phyloP scores from a whole-genome alignment of 1,140 invertebrate genomes.

The Medauroidea extradentata region DNA sequence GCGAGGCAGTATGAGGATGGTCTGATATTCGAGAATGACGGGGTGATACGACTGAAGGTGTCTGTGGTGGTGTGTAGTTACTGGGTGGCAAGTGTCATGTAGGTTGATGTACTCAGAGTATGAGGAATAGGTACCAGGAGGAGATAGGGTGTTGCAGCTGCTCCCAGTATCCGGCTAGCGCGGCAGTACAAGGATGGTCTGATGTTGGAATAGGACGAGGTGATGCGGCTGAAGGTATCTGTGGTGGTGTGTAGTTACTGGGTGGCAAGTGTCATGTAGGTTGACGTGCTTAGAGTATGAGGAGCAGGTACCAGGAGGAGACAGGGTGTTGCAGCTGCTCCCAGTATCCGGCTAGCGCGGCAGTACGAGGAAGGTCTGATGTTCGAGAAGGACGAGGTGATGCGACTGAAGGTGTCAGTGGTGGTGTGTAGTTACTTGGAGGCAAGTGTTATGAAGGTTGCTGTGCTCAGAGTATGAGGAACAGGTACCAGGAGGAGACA shows the following conservation, averaged over 20 bases:
- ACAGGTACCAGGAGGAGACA: too few relatives aligned
- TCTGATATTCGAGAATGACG: constrained; percentile 80
- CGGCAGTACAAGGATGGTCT: constrained; percentile 81
- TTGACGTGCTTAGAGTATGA: too few relatives aligned
- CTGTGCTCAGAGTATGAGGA: too few relatives aligned
- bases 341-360: constrained; percentile 68
- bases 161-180: constrained; percentile 70
- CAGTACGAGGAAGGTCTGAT: constrained; percentile 83
- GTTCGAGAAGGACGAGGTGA: constrained; percentile 82
- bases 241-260: constrained; percentile 85
- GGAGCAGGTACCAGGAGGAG: too few relatives aligned
- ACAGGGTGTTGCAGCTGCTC: constrained; percentile 71
- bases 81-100: too few relatives aligned
- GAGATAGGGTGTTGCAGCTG: too few relatives aligned
- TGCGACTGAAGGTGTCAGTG: constrained; percentile 83
- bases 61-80: constrained; percentile 84
- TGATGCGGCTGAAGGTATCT: constrained; percentile 80
- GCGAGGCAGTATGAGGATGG: constrained; percentile 83
- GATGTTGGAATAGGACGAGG: constrained; percentile 83
- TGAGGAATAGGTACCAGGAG: too few relatives aligned
- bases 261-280: too few relatives aligned
- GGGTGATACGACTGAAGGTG: constrained; percentile 82
- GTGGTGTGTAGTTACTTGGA: constrained; percentile 77
- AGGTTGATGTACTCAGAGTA: too few relatives aligned
- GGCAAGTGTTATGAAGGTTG: too few relatives aligned